Evolutionary conservation across 2,888 invertebrate species (phyloP).

Genomic region (Octonoba sinensis): DNA sequence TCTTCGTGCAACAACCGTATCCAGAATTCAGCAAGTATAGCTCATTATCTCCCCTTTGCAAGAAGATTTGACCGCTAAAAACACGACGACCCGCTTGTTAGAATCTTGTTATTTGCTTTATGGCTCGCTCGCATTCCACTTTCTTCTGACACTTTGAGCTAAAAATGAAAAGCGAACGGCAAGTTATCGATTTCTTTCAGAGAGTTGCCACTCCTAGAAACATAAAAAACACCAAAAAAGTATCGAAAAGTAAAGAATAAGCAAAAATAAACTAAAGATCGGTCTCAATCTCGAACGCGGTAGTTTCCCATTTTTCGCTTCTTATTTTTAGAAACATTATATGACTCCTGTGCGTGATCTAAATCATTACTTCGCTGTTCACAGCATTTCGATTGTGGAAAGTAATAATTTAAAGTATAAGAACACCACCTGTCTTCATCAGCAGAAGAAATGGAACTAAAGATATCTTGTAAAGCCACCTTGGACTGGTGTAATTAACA

Average conservation of each 20-base stretch:
- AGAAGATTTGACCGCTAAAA: slow-evolving; percentile 10
- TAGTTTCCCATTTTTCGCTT: slow-evolving; percentile 29
- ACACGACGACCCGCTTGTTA: slow-evolving; percentile 22
- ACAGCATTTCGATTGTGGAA: slow-evolving; percentile 4
- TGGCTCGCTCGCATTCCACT: slow-evolving; percentile 16
- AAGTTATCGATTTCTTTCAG: slow-evolving; percentile 8
- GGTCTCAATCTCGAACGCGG: not conserved
- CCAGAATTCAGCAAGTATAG: not conserved
- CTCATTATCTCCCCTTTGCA: slow-evolving; percentile 32
- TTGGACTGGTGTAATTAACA: slow-evolving; percentile 28
- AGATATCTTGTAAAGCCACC: slow-evolving; percentile 19
- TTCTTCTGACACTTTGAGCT: slow-evolving; percentile 23
- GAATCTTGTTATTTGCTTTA: slow-evolving; percentile 39
- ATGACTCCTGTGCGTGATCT: slow-evolving; percentile 30
- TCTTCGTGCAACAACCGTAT: too few relatives aligned
- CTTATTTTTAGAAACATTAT: slow-evolving; percentile 37
- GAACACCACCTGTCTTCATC: slow-evolving; percentile 19
- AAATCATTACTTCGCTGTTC: slow-evolving; percentile 15
- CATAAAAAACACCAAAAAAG: too few relatives aligned
- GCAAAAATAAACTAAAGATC: too few relatives aligned
- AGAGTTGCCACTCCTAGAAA: too few relatives aligned
- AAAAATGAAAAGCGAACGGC: not conserved
- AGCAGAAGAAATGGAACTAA: slow-evolving; percentile 23
- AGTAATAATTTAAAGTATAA: slow-evolving; percentile 29
- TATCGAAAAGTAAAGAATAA: too few relatives aligned